phyloP scores from a whole-genome alignment of 2,888 invertebrate genomes.

The Podotricha telesiphe region DNA sequence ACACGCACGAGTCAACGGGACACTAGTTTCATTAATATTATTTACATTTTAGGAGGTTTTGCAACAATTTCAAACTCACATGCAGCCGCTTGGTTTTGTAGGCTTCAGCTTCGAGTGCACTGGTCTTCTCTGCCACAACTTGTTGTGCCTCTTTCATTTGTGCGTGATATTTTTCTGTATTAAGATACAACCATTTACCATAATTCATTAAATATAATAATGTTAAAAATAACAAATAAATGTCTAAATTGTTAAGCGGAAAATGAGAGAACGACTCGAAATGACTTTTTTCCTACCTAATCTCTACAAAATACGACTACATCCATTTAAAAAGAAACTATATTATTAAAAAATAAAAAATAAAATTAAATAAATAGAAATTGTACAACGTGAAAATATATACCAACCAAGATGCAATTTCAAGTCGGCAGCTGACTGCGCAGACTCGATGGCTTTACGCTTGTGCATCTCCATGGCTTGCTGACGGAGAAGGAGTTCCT shows the following conservation, averaged over 20 bases:
- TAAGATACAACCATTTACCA: constrained; percentile 6
- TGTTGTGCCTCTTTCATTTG: constrained; percentile 99
- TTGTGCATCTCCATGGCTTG: constrained; percentile 99
- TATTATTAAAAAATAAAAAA: too few relatives aligned
- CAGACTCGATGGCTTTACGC: constrained; percentile 97
- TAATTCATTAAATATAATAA: not conserved
- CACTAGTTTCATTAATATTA: not conserved
- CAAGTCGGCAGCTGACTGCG: constrained; percentile 98
- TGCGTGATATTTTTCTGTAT: constrained; percentile 96
- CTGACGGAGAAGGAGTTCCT: constrained; percentile 95
- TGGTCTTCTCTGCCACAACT: constrained; percentile 98
- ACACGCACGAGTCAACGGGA: too few relatives aligned
- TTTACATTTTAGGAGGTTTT: not conserved
- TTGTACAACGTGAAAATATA: not conserved
- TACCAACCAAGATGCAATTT: constrained; percentile 94
- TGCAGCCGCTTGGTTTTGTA: constrained; percentile 98
- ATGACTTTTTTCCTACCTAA: too few relatives aligned
- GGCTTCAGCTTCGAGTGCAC: constrained; percentile 96
- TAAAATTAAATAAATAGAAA: constrained; percentile 13
- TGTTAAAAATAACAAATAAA: not conserved
- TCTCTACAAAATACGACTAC: too few relatives aligned
- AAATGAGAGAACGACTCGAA: too few relatives aligned
- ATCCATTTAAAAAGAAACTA: too few relatives aligned
- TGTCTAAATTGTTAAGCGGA: too few relatives aligned
- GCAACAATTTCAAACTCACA: constrained; percentile 66